Conservation (phyloP, 2,888 invertebrate species). For the Timema cristinae region DNA sequence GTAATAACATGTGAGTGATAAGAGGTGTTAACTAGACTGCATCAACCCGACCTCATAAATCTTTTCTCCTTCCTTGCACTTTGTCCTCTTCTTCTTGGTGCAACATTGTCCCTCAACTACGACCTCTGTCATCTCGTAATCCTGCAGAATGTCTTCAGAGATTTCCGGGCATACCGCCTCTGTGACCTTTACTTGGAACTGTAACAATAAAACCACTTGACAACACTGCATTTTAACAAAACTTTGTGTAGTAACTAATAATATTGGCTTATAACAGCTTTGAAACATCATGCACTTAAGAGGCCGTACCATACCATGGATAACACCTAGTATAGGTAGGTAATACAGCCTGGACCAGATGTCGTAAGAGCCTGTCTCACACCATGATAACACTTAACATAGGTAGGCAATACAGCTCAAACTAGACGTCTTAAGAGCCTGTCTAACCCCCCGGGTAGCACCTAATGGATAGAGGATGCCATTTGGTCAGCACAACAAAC, state of each 20-base stretch:
- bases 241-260: neutral
- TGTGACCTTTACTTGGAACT: conserved; percentile 56
- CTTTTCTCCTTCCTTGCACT: conserved; percentile 44
- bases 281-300: neutral
- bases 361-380: too few relatives aligned
- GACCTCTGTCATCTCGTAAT: conserved; percentile 52
- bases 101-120: conserved; percentile 55
- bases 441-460: too few relatives aligned
- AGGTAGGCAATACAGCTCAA: too few relatives aligned
- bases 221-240: neutral
- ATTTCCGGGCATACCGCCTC: conserved; percentile 52
- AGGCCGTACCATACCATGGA: neutral
- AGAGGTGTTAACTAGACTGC: too few relatives aligned
- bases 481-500: too few relatives aligned
- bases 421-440: too few relatives aligned
- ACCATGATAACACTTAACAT: too few relatives aligned
- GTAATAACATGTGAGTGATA: neutral
- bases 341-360: too few relatives aligned
- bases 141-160: conserved; percentile 44
- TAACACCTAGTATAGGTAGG: too few relatives aligned
- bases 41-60: conserved; percentile 47
- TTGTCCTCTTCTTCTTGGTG: conserved; percentile 47
- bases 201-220: conserved; percentile 27
- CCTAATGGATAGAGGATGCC: too few relatives aligned
- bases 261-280: neutral